Conservation (phyloP, 2,888 invertebrate genomes). For the Drosophila melanocephala region DNA sequence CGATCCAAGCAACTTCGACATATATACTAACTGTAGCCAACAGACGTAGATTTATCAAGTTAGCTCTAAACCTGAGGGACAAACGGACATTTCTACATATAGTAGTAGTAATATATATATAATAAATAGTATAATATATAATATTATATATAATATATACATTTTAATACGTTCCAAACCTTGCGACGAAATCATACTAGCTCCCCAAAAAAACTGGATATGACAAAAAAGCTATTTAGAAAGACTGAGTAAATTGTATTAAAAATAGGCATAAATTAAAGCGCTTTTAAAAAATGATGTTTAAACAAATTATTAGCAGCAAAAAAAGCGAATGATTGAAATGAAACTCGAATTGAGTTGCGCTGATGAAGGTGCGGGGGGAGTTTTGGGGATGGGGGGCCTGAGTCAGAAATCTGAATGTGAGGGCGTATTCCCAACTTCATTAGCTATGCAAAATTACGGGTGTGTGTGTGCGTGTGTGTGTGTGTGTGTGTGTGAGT, state of each 20-base stretch:
- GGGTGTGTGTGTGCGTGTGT: not conserved
- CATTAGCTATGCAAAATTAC: slow-evolving; percentile 50
- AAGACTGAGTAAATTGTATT: slow-evolving; percentile 21
- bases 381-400: not conserved
- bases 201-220: not conserved
- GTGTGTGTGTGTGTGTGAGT: not conserved
- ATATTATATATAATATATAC: not conserved
- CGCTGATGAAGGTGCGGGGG: not conserved
- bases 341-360: slow-evolving; percentile 6
- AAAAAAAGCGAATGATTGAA: slow-evolving; percentile 24
- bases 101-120: no score
- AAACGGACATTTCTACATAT: not conserved
- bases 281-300: slow-evolving; percentile 49
- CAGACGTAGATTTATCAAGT: not conserved
- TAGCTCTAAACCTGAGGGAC: not conserved
- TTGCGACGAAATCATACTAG: not conserved
- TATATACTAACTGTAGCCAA: not conserved
- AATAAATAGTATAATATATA: not conserved
- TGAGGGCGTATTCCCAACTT: slow-evolving; percentile 43
- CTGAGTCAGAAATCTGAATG: slow-evolving; percentile 8
- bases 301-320: slow-evolving; percentile 67
- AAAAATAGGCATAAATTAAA: slow-evolving; percentile 52
- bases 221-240: not conserved
- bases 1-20: not conserved
- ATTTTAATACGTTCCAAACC: not conserved